Evolutionary conservation across 2,113 vertebrate species (phyloP).

Genomic region (Myotis yumanensis): DNA sequence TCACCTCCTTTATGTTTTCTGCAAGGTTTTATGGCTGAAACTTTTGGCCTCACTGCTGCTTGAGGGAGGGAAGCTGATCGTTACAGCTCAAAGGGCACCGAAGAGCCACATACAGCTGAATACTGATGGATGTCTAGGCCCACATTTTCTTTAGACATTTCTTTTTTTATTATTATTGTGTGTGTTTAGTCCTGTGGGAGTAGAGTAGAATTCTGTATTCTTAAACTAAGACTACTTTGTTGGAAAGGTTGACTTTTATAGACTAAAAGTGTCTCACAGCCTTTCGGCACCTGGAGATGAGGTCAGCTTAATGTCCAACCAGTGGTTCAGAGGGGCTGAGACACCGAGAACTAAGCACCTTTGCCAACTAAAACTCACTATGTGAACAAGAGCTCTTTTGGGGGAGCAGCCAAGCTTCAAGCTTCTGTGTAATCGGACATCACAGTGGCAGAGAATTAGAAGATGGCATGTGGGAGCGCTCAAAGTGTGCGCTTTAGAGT

Average conservation of each 20-base stretch:
- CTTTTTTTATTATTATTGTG: background rate
- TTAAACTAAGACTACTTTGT: background rate
- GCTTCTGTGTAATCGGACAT: background rate
- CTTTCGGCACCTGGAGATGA: background rate
- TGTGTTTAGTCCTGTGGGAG: background rate
- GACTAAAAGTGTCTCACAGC: background rate
- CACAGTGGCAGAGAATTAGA: background rate
- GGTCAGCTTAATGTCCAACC: background rate
- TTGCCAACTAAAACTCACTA: background rate
- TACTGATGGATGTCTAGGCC: background rate
- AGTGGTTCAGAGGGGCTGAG: background rate
- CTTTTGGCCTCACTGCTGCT: background rate
- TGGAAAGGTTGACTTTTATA: slow-evolving; percentile 24
- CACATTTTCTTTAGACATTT: background rate
- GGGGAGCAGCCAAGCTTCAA: background rate
- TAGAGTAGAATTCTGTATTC: background rate
- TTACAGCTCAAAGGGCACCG: background rate
- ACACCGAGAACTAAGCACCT: background rate
- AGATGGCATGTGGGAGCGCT: background rate
- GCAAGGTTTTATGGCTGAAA: background rate
- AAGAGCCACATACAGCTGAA: background rate
- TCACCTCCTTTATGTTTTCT: background rate
- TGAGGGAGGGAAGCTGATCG: background rate
- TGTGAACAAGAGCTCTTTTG: background rate
- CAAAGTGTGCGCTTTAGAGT: background rate